Base-by-base conservation (phyloP, 2,888 invertebrate species). In the Yponomeuta evonymella region DNA sequence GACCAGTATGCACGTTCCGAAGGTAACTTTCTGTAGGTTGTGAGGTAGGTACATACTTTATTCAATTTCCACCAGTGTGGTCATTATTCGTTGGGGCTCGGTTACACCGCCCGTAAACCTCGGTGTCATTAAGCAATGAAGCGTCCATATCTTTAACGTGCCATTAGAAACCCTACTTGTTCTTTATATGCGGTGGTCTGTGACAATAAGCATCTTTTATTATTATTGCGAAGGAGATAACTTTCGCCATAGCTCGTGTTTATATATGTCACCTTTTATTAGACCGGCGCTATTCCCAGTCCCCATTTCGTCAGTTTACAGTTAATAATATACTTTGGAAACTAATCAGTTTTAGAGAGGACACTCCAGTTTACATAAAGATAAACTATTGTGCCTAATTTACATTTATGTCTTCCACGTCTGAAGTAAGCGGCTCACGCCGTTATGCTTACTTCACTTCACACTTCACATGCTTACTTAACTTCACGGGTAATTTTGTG, bases 131-230 rank as follows among this genome's bases (percentile, higher is more conserved):
- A 81, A 83, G 81, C 80, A 82, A 79, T 79, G 76, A 79, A 83
- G 81, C 77, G 79, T 78, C 81, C 82, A 82, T 83, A 85, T 83
- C 76, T 87, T 88, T 87, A 85, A 88, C 85, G 85, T 80, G 76
- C 84, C 80, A 83, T 89, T 83, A 84, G 76, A 79, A 79, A 75
- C 76, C 75, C 74, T 80, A 75, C 79, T 83, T 80, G 78, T 81
- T 73, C 79, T 83, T 83, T 83, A 81, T 83, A 81, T 74, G 76
- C 30, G 8, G 33, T 64, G 64, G 70, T 79, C 76, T 79, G 74
- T 73, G 79, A 79, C 78, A 79, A 80, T 73, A 81, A 80, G 81
- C 76, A 71, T n/a, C 77, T 82, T 86, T 85, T 85, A 85, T 81
- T 83, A 83, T 83, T 82, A 85, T 82, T 80, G 79, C 82, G 72